Base-by-base conservation (phyloP, 2,888 invertebrate species). In the Epistrophe grossulariae region DNA sequence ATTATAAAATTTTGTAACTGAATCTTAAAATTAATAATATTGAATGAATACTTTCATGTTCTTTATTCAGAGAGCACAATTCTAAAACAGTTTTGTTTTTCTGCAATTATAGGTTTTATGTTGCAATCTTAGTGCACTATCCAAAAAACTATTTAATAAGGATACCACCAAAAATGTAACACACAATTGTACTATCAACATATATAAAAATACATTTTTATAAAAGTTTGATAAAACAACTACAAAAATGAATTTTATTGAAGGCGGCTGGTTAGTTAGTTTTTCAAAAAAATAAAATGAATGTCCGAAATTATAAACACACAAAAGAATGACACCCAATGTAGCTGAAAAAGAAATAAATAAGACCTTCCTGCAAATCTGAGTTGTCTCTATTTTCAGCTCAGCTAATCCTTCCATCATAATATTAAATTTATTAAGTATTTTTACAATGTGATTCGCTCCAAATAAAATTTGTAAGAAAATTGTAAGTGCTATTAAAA, bases 331-430 rank as follows among this genome's bases (percentile, higher is more conserved):
- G 4, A 43, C 11, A 2, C 6, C 7, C 6, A 71, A 0, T 8
- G 76, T 66, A 13, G 70, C 43, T n/a, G 52, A 3, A 0, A 31
- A 11, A 6, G 80, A 76, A 0, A 71, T 19, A n/a, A 71, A 0
- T 4, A 84, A 43, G 4, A 79, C 35, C 28, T 71, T 79, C n/a
- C 50, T 57, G 17, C 13, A 85, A 0, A 90, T 78, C 1, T 19
- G 60, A 2, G 38, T 35, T 0, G 88, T 76, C 59, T 89, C 70
- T 13, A 90, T 81, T 7, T 89, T 89, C 74, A 90, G 31, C 9
- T 66, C 64, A 0, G 57, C 35, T 1, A 84, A 82, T 1, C 81
- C 66, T 5, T 89, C 71, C 15, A 89, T 35, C 0, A 90, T 57
- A 2, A 43, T 1, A 2, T 80, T 28, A 28, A 89, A 89, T 15